Evolutionary conservation across 2,797 vertebrate genomes (phyloP).

Genomic region (Pyrocephalus nanus): DNA sequence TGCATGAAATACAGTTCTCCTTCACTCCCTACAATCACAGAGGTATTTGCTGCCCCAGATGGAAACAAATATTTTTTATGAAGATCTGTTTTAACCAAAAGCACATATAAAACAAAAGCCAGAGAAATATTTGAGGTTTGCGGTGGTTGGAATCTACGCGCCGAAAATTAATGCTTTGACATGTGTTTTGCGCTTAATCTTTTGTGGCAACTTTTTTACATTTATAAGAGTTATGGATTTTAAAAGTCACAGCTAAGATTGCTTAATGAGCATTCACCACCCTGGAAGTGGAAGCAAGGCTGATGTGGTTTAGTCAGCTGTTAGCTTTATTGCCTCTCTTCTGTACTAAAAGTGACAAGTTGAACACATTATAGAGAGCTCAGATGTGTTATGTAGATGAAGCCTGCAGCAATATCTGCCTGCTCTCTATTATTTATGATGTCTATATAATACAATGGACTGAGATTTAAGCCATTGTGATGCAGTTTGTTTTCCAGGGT

Average conservation of each 20-base stretch:
- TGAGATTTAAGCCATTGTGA: constrained; percentile 86
- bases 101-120: constrained; percentile 67
- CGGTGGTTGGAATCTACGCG: constrained; percentile 23
- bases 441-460: constrained; percentile 87
- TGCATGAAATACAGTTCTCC: neutral
- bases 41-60: constrained; percentile 61
- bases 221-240: constrained; percentile 84
- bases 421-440: constrained; percentile 87
- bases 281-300: constrained; percentile 77
- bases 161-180: constrained; percentile 77
- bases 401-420: constrained; percentile 85
- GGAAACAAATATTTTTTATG: constrained; percentile 65
- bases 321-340: constrained; percentile 84
- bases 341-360: constrained; percentile 86
- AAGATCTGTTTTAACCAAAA: constrained; percentile 60
- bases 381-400: constrained; percentile 88
- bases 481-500: constrained; percentile 84
- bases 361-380: constrained; percentile 85
- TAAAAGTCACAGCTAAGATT: constrained; percentile 84
- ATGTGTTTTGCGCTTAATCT: constrained; percentile 79
- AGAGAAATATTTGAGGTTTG: constrained; percentile 67
- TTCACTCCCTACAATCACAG: neutral
- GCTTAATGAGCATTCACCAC: constrained; percentile 82
- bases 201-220: constrained; percentile 84
- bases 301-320: constrained; percentile 84